Evolutionary conservation across 1,140 invertebrate species (phyloP), one percentile per base, ranked within the genome.

Genomic region (Araneus ventricosus): DNA sequence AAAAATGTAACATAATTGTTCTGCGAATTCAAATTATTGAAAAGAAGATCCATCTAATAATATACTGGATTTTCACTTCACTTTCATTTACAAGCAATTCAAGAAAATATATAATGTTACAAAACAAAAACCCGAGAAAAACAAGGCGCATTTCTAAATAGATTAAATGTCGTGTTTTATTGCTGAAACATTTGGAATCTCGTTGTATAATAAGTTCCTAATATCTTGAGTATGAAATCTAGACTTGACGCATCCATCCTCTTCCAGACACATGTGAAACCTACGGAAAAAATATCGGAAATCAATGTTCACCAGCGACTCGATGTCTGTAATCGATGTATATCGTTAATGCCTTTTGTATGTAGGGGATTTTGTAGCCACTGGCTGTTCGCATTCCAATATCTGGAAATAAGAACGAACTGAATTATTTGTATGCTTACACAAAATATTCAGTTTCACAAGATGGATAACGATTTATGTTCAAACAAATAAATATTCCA

Each of bases 331-430:
- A 86, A 86, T 86, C 84, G 84, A 86, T 86, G 84, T 37, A 37
- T 86, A 57, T 86, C 45, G 45, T 86, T 86, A 86, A 86, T 86
- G 84, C 59, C 84, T 86, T 86, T 86, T 86, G 84, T 86, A 61
- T 86, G 84, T 86, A 61, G 84, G 57, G 57, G 30, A 45, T 86
- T 86, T 86, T 61, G 39, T 82, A 82, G 80, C 80, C 41, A 82
- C 39, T 82, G 80, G 80, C 37, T 52, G 80, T 45, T 82, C 41
- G 37, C 41, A 45, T 52, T 45, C 80, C 41, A 82, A 82, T 82
- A 82, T 82, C 80, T 82, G 41, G 37, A 52, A 82, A 82, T 82
- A 41, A 82, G 41, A 82, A 20, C 80, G 41, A 45, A 82, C 41
- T n/a, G 24, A 52, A 82, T 82, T 82, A 45, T 82, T 41, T 82